These are phyloP conservation scores for Hippocampus abdominalis DNA, from an alignment of 2,113 vertebrate genomes.

Conservation along the genomic window DNA sequence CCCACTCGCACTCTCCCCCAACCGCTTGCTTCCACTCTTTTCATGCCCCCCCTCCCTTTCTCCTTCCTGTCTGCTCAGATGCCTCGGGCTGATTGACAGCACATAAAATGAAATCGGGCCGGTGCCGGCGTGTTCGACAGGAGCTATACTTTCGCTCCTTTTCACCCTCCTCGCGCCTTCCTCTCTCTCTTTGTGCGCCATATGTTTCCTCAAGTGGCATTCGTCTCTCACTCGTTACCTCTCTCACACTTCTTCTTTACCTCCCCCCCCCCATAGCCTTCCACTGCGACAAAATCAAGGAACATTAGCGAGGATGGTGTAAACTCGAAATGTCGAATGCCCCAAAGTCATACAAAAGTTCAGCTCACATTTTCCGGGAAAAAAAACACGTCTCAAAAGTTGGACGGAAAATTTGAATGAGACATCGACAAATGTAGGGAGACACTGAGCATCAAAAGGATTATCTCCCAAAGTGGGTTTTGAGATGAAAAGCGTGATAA, in stretches of 20 bases:
- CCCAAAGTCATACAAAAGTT: neutral
- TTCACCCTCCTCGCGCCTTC: conserved; percentile 25
- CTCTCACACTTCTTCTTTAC: conserved; percentile 29
- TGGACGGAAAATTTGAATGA: neutral
- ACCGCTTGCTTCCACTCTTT: conserved; percentile 29
- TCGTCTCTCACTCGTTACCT: conserved; percentile 41
- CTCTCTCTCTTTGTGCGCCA: conserved; percentile 34
- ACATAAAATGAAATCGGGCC: conserved; percentile 65
- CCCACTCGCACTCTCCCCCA: neutral
- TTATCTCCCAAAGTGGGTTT: neutral
- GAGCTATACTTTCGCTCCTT: conserved; percentile 47
- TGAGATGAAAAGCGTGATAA: neutral
- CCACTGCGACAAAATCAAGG: conserved; percentile 29
- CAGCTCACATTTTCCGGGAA: neutral
- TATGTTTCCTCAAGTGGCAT: conserved; percentile 33
- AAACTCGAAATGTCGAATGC: neutral
- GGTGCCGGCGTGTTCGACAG: conserved; percentile 50
- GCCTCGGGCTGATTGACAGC: conserved; percentile 68
- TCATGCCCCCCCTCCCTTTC: conserved; percentile 25
- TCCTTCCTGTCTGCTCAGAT: conserved; percentile 47
- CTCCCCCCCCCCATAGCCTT: neutral
- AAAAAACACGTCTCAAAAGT: conserved; percentile 1
- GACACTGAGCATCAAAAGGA: neutral
- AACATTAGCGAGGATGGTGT: neutral
- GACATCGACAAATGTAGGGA: neutral